Percentiles rank a stretch among this genome's conserved stretches.
Evolutionary conservation across 2,888 invertebrate genomes (phyloP).

Genomic region (Drosophila anomalata): DNA sequence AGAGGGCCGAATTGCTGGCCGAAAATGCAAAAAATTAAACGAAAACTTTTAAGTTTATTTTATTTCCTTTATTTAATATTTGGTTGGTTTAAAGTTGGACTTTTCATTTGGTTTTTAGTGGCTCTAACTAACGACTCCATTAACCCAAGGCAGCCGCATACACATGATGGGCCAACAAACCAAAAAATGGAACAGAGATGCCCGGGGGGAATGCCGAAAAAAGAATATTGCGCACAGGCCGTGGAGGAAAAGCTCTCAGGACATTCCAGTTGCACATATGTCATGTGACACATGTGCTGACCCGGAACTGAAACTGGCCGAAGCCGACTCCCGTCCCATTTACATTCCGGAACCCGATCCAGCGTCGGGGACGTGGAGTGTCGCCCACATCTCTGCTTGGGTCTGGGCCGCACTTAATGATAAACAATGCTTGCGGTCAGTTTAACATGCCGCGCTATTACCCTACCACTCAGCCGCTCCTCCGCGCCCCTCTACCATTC

Average conservation of each 20-base stretch:
- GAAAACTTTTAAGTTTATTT: slow-evolving; percentile 70
- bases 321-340: neutral
- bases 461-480: slow-evolving; percentile 44
- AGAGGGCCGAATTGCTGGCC: slow-evolving; percentile 21
- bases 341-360: slow-evolving; percentile 11
- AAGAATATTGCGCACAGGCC: slow-evolving; percentile 25
- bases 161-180: slow-evolving; percentile 52
- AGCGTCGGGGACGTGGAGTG: neutral
- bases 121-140: slow-evolving; percentile 66
- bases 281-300: slow-evolving; percentile 68
- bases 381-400: slow-evolving; percentile 21
- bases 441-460: slow-evolving; percentile 80
- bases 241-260: slow-evolving; percentile 27
- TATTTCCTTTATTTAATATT: slow-evolving; percentile 72
- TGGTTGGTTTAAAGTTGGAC: slow-evolving; percentile 61
- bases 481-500: slow-evolving; percentile 6
- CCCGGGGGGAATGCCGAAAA: slow-evolving; percentile 1
- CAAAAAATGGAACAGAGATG: slow-evolving; percentile 3
- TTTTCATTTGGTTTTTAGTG: slow-evolving; percentile 50
- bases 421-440: slow-evolving; percentile 83
- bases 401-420: slow-evolving; percentile 68
- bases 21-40: slow-evolving; percentile 12
- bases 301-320: slow-evolving; percentile 26
- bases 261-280: slow-evolving; percentile 53
- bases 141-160: slow-evolving; percentile 54